These are phyloP conservation scores for Halichoerus grypus DNA, from an alignment of 2,113 vertebrate species.

Conservation along the genomic window DNA sequence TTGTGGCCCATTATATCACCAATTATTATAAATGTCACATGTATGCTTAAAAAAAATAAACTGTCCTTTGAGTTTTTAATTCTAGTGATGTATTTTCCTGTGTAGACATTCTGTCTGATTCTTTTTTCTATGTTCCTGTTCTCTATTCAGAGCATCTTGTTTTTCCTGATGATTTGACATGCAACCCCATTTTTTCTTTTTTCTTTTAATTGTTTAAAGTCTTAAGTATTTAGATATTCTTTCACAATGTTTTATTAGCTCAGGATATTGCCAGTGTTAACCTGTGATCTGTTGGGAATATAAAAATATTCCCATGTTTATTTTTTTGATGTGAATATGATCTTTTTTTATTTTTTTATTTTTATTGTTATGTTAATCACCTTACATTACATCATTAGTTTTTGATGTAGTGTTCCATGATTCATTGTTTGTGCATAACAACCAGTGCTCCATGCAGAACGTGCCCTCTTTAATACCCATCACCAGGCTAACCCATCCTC, in stretches of 20 bases:
- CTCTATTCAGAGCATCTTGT: neutral
- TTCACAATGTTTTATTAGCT: neutral
- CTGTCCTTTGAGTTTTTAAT: neutral
- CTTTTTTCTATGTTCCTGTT: neutral
- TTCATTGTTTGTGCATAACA: too few relatives aligned
- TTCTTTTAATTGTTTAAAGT: neutral
- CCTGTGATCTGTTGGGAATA: neutral
- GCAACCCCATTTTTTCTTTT: neutral
- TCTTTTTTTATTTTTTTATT: neutral
- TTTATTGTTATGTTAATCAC: too few relatives aligned
- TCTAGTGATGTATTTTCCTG: neutral
- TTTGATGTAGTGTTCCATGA: too few relatives aligned
- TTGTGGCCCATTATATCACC: too few relatives aligned
- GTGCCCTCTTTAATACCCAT: too few relatives aligned
- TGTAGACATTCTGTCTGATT: neutral
- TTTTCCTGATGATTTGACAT: neutral
- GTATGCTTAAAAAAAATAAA: neutral
- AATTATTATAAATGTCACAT: too few relatives aligned
- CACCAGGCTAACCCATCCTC: too few relatives aligned
- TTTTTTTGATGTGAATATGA: neutral
- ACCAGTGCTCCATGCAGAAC: too few relatives aligned
- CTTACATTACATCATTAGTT: too few relatives aligned
- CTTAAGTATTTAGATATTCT: neutral
- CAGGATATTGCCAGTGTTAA: neutral
- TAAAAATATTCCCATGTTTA: neutral